These are phyloP conservation scores for Nemoura dubitans DNA, from an alignment of 2,888 invertebrate species.

Conservation along the genomic window DNA sequence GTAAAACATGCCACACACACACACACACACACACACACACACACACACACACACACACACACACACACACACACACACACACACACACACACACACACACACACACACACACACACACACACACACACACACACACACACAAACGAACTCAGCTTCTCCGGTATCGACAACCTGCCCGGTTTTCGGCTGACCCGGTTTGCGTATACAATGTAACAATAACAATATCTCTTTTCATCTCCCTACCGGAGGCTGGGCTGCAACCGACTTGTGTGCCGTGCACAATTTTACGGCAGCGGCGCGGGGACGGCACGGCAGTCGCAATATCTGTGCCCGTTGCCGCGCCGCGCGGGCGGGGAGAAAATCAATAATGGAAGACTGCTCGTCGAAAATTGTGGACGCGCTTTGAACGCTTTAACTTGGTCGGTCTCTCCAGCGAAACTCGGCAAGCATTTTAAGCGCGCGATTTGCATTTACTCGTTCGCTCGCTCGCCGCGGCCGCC, in stretches of 20 bases:
- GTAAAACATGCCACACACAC: background rate
- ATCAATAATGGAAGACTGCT: background rate
- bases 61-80: no score
- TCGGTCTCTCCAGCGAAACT: background rate
- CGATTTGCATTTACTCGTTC: background rate
- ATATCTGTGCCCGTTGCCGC: background rate
- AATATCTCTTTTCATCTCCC: background rate
- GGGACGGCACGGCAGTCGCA: background rate
- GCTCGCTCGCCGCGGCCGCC: background rate
- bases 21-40: no score
- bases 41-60: no score
- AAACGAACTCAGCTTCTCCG: no score
- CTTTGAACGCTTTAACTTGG: background rate
- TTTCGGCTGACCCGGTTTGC: background rate
- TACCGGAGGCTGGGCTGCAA: background rate
- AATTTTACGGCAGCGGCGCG: background rate
- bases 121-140: no score
- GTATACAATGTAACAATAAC: background rate
- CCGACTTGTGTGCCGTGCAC: background rate
- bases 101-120: no score
- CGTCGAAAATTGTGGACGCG: constrained; percentile 7
- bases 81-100: no score
- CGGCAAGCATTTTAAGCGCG: background rate
- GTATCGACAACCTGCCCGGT: background rate
- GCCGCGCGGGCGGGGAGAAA: background rate